Evolutionary conservation across 1,140 invertebrate genomes (phyloP), one percentile per base, ranked within the genome.

Genomic region (Cotesia chilonis): DNA sequence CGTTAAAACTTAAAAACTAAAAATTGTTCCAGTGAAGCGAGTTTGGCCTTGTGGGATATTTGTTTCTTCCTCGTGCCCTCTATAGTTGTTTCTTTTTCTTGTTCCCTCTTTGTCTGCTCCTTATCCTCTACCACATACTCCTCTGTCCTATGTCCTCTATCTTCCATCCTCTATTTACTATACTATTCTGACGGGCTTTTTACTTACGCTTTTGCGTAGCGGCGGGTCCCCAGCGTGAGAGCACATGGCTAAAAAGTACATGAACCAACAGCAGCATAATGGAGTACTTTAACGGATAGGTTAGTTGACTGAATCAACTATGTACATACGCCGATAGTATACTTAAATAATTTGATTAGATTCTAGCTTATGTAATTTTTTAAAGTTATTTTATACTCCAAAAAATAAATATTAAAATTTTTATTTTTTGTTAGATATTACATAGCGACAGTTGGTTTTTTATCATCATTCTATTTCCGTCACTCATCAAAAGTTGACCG

Each of bases 261-360:
- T 68, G 78, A 7, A 52, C 41, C 7, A 47, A 47, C 41, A 47
- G 3, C 59, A 70, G 80, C 80, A 86, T 82, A 87, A 86, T 87
- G 82, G 83, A 81, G 82, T 81, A 83, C 79, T 84, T 82, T 81
- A 82, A 78, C 82, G 81, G 83, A 82, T 85, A 84, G 84, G 83
- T 85, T 85, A 85, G 81, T 85, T 86, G 84, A 79, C 75, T 80
- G 77, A 78, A 79, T 75, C 76, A 80, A 82, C 76, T 47, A 71
- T 28, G 28, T 28, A 28, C 28, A 28, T 28, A 28, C 28, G 28
- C 28, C 28, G 47, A 71, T 55, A 71, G 47, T 17, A 20, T 55
- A 14, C 6, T 17, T 37, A 10, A 10, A 66, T 12, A 28, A 41
- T 55, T 37, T 4, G 60, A 28, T 12, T 14, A 37, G 35, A 70